Base-by-base conservation (phyloP, 2,888 invertebrate species). In the Hylaea fasciaria region DNA sequence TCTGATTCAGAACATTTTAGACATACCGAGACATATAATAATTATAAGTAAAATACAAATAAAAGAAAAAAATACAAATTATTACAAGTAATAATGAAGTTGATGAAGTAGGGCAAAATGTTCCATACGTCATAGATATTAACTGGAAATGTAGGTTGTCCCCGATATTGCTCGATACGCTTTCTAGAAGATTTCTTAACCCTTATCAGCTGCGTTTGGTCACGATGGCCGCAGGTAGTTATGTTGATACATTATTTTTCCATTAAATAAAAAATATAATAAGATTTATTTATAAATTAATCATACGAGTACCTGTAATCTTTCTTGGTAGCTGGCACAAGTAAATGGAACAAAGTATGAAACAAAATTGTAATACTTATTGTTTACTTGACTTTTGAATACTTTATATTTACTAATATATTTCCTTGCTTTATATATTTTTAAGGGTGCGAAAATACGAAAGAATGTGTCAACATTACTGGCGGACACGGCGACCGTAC, bases 61-160 rank as follows among this genome's bases (percentile, higher is more conserved):
- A n/a, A n/a, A n/a, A n/a, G n/a, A n/a, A n/a, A n/a, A n/a, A n/a
- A n/a, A n/a, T n/a, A n/a, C n/a, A n/a, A n/a, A n/a, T n/a, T n/a
- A n/a, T n/a, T n/a, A n/a, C n/a, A n/a, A n/a, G n/a, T n/a, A n/a
- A n/a, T n/a, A n/a, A n/a, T n/a, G n/a, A n/a, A 37, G 37, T n/a
- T 37, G 0, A 12, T 2, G n/a, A 40, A 40, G 16, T 47, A 10
- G 43, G 14, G 11, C 45, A 39, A 45, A 45, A 50, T 39, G 45
- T 39, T 50, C 12, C 32, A 11, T 9, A 35, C 13, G 40, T 43
- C 29, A 44, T 40, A 43, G n/a, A 16, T 9, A 50, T 43, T 32
- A 50, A 50, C 44, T 46, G 12, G 22, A 58, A 52, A 47, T 43
- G 35, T 37, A 52, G 37, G 12, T 40, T 50, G 50, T 46, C 46